Conservation (phyloP, 2,113 vertebrate species). For the Eulacestoma nigropectus region DNA sequence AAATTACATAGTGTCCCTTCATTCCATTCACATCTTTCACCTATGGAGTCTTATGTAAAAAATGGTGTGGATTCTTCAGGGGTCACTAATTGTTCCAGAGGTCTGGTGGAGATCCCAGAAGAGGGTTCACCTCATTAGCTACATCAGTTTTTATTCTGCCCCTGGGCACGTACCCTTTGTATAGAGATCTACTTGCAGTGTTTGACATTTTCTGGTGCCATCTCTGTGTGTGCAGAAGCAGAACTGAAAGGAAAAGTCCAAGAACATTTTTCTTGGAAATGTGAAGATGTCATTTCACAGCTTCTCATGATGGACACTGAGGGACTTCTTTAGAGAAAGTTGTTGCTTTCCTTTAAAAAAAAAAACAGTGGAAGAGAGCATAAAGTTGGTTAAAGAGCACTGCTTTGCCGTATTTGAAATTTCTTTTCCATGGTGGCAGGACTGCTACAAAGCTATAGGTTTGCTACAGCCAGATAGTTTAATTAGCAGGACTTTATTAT, state of each 20-base stretch:
- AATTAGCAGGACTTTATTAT: neutral
- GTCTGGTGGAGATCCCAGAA: neutral
- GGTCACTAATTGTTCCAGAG: neutral
- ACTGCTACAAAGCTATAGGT: neutral
- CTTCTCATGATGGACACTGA: neutral
- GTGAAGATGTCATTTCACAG: fast-evolving
- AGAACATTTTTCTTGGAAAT: neutral
- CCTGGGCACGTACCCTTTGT: neutral
- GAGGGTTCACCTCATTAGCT: neutral
- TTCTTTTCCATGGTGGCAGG: neutral
- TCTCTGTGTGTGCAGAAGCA: neutral
- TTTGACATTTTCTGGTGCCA: neutral
- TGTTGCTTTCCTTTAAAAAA: neutral
- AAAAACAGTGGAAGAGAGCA: neutral
- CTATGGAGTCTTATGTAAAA: neutral
- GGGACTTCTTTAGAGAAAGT: neutral
- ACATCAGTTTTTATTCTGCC: neutral
- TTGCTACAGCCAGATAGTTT: neutral
- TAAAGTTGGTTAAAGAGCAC: neutral
- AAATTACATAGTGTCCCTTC: neutral
- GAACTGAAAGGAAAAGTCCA: neutral
- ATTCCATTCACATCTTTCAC: neutral
- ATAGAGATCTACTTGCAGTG: neutral
- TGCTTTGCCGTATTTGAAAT: neutral
- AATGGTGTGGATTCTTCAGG: neutral